Evolutionary conservation across 2,888 invertebrate species (phyloP).

Genomic region (Philereme vetulata): DNA sequence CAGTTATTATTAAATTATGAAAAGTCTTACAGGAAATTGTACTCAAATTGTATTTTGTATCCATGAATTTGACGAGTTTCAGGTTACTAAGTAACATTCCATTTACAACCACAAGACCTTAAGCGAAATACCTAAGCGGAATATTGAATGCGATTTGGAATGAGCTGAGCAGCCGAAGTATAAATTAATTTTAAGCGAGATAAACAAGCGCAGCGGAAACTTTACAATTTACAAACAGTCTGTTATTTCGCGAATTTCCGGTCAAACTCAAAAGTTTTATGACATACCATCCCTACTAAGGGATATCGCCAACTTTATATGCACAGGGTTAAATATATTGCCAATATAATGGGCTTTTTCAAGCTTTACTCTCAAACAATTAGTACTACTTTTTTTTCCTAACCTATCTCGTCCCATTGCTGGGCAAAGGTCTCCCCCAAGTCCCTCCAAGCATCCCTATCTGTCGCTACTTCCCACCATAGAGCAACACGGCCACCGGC

Average conservation of each 20-base stretch:
- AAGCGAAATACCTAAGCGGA: conserved; percentile 28
- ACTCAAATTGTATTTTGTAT: conserved; percentile 1
- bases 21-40: no score
- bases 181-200: conserved; percentile 39
- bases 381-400: no score
- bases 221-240: conserved; percentile 40
- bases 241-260: conserved; percentile 37
- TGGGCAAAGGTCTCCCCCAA: no score
- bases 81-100: conserved; percentile 25
- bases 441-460: no score
- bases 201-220: conserved; percentile 40
- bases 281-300: conserved; percentile 16
- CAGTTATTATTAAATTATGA: no score
- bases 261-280: conserved; percentile 38
- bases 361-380: no score
- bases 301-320: no score
- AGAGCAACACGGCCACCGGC: no score
- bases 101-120: conserved; percentile 27
- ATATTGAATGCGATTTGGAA: conserved; percentile 35
- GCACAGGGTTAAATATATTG: no score
- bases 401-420: no score
- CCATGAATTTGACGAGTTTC: conserved; percentile 13
- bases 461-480: no score
- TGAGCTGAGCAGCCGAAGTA: conserved; percentile 26
- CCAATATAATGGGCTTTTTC: no score